These are phyloP conservation scores for Zosterops borbonicus DNA, from an alignment of 2,113 vertebrate genomes.

Conservation along the genomic window DNA sequence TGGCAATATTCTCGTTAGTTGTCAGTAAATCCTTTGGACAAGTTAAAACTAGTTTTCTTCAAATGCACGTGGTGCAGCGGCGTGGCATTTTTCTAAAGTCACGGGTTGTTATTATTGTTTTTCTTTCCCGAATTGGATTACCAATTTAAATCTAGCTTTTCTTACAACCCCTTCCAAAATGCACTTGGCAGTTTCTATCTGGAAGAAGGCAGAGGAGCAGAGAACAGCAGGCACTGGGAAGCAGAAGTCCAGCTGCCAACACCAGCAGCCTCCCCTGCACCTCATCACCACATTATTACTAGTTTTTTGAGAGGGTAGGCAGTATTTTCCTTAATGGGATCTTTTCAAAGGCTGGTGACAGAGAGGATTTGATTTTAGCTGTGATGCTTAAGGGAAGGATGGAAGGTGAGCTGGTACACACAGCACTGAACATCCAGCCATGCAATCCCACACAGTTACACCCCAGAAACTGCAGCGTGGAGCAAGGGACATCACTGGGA, in stretches of 20 bases:
- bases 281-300: neutral
- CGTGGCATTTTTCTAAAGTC: neutral
- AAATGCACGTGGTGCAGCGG: neutral
- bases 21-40: neutral
- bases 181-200: neutral
- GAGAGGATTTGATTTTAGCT: neutral
- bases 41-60: neutral
- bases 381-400: neutral
- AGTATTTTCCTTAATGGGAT: neutral
- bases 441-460: neutral
- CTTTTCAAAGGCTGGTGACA: neutral
- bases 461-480: neutral
- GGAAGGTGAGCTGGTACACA: neutral
- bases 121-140: neutral
- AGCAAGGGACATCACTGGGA: neutral
- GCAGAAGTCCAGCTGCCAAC: neutral
- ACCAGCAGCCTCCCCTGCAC: neutral
- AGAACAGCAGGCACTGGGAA: neutral
- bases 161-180: neutral
- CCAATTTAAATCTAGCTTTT: neutral
- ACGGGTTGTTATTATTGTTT: neutral
- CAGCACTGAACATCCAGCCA: neutral
- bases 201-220: neutral
- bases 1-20: neutral
- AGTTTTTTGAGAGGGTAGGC: neutral